A percentile compares a stretch with the other conserved stretches of the same genome.
Evolutionary conservation across 2,888 invertebrate genomes (phyloP).

Genomic region (Ctenicera cuprea): DNA sequence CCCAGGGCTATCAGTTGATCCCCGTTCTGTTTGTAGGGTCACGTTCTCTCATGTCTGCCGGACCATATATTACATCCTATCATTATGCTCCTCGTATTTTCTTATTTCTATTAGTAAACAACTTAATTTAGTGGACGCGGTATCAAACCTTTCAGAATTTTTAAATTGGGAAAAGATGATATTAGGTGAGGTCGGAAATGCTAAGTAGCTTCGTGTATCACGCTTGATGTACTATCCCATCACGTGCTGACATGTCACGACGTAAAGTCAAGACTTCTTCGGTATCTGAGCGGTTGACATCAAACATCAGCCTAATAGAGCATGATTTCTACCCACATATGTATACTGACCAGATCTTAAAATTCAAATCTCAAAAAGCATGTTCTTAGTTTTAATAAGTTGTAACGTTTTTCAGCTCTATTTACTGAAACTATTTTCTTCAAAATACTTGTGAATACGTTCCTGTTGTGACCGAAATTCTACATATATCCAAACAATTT

Average conservation of each 20-base stretch:
- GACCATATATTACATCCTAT: constrained; percentile 55
- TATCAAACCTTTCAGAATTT: constrained; percentile 12
- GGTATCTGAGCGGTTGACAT: constrained; percentile 69
- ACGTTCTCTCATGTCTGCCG: constrained; percentile 57
- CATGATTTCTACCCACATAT: constrained; percentile 67
- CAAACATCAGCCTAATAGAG: constrained; percentile 66
- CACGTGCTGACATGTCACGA: constrained; percentile 69
- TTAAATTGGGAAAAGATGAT: constrained; percentile 25
- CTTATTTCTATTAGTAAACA: constrained; percentile 46
- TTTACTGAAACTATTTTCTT: no score
- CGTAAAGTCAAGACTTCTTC: constrained; percentile 65
- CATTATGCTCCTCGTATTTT: constrained; percentile 42
- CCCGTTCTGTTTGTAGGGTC: constrained; percentile 59
- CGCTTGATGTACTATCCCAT: constrained; percentile 61
- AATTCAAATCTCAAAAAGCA: constrained; percentile 5
- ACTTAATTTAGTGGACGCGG: constrained; percentile 43
- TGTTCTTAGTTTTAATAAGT: no score
- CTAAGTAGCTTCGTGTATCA: constrained; percentile 54
- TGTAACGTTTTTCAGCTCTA: no score
- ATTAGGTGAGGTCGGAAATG: constrained; percentile 47
- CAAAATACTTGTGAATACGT: no score
- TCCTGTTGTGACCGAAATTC: no score
- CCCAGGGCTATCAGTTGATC: constrained; percentile 60
- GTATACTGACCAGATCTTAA: constrained; percentile 27
- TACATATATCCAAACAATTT: no score